Conservation (phyloP, 35 echinoderm and acorn worm species). For the Apostichopus japonicus region DNA sequence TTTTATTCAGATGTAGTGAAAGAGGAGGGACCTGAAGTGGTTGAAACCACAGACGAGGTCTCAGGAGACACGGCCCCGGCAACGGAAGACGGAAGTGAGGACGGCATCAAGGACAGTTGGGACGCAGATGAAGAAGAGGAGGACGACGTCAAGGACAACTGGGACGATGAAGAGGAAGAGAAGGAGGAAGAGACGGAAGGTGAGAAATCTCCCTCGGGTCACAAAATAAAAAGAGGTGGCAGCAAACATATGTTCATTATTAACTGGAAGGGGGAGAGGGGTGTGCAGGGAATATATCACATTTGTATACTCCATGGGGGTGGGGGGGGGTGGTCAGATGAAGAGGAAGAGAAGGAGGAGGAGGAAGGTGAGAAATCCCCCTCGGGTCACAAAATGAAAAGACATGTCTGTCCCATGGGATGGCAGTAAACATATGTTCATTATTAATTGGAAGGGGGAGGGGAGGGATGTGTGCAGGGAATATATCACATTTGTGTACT, state of each 20-base stretch:
- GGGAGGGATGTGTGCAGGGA: too few relatives aligned
- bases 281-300: too few relatives aligned
- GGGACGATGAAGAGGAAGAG: slow-evolving; percentile 69
- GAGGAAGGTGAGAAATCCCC: slow-evolving; percentile 22
- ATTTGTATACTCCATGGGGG: too few relatives aligned
- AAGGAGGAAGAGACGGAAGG: slow-evolving; percentile 59
- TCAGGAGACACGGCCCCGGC: slow-evolving; percentile 27
- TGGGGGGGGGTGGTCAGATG: too few relatives aligned
- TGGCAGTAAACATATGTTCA: neutral
- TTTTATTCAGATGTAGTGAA: neutral
- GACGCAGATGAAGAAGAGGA: slow-evolving; percentile 48
- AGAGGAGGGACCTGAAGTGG: neutral
- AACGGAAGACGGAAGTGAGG: slow-evolving; percentile 46
- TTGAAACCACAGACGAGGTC: slow-evolving; percentile 26
- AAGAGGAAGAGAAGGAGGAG: too few relatives aligned
- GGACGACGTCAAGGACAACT: slow-evolving; percentile 74
- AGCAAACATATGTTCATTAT: neutral
- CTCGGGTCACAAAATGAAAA: too few relatives aligned
- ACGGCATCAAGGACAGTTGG: slow-evolving; percentile 39
- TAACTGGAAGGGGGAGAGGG: neutral
- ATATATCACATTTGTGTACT: too few relatives aligned
- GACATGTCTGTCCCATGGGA: too few relatives aligned
- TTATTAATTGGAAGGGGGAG: neutral
- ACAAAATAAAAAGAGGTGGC: neutral
- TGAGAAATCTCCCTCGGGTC: neutral